A percentile compares a stretch with the other conserved stretches of the same genome.
Evolutionary conservation across 92 coral and sea anemone species (phyloP).

Genomic region (Ricordea florida): DNA sequence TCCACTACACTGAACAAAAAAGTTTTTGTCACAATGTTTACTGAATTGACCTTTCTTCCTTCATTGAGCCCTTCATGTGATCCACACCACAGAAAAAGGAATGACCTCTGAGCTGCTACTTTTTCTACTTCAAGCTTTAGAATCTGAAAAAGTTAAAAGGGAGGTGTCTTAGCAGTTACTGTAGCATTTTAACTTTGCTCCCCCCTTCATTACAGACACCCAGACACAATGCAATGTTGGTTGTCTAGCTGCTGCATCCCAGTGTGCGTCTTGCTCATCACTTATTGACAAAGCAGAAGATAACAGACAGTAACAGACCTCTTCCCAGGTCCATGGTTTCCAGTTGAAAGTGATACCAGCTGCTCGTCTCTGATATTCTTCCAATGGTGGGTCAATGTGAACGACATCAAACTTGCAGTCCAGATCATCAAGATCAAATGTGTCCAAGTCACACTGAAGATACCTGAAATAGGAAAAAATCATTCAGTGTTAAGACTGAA

Average conservation of each 20-base stretch:
- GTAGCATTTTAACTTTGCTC: no score
- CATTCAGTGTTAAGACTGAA: background rate
- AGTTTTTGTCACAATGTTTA: background rate
- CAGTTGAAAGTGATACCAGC: slow-evolving; percentile 94
- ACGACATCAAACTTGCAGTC: slow-evolving; percentile 98
- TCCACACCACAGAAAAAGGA: slow-evolving; percentile 97
- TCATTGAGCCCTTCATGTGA: slow-evolving; percentile 96
- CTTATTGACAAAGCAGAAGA: no score
- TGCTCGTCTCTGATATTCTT: slow-evolving; percentile 97
- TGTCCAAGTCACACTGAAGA: slow-evolving; percentile 80
- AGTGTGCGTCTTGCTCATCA: no score
- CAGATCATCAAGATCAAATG: slow-evolving; percentile 82
- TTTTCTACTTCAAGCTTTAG: slow-evolving; percentile 89
- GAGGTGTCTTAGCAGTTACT: no score
- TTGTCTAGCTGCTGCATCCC: no score
- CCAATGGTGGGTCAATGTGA: slow-evolving; percentile 95
- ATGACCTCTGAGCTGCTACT: slow-evolving; percentile 94
- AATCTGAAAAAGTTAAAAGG: slow-evolving; percentile 51
- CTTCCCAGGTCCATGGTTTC: slow-evolving; percentile 99
- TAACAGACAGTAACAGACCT: slow-evolving; percentile 72
- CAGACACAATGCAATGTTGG: no score
- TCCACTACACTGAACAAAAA: no score
- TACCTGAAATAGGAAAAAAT: slow-evolving; percentile 62
- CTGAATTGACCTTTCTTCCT: slow-evolving; percentile 99
- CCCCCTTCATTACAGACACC: no score